Conservation (phyloP, 2,888 invertebrate genomes). For the Harpalus rubripes region DNA sequence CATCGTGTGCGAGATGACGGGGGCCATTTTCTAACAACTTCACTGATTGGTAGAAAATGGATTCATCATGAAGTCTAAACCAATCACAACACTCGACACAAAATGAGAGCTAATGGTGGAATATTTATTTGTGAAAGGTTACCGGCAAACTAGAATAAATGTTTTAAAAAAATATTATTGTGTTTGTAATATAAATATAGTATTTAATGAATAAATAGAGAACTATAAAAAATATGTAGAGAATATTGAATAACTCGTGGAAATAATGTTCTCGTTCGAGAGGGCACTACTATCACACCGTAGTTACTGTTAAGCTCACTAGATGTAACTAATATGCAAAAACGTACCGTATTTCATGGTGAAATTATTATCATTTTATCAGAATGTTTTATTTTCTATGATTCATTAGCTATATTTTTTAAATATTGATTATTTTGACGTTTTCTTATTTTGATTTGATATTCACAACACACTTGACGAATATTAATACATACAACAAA, state of each 20-base stretch:
- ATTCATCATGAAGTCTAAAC: conserved; percentile 44
- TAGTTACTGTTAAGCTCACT: not conserved
- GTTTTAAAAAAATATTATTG: conserved; percentile 21
- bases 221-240: not conserved
- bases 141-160: conserved; percentile 65
- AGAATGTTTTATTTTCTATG: too few relatives aligned
- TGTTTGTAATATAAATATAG: conserved; percentile 1
- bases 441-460: too few relatives aligned
- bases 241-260: not conserved
- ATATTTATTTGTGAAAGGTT: conserved; percentile 65
- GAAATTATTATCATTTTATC: too few relatives aligned
- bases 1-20: conserved; percentile 65
- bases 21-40: conserved; percentile 59
- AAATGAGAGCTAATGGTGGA: conserved; percentile 38
- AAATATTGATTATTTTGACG: too few relatives aligned
- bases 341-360: too few relatives aligned
- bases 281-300: conserved; percentile 7
- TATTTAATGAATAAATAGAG: not conserved
- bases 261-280: not conserved
- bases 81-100: conserved; percentile 41
- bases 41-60: conserved; percentile 48
- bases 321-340: not conserved
- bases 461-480: too few relatives aligned
- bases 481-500: not conserved
- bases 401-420: too few relatives aligned